Conservation (phyloP, 2,797 vertebrate genomes). For the Pelodytes ibericus region DNA sequence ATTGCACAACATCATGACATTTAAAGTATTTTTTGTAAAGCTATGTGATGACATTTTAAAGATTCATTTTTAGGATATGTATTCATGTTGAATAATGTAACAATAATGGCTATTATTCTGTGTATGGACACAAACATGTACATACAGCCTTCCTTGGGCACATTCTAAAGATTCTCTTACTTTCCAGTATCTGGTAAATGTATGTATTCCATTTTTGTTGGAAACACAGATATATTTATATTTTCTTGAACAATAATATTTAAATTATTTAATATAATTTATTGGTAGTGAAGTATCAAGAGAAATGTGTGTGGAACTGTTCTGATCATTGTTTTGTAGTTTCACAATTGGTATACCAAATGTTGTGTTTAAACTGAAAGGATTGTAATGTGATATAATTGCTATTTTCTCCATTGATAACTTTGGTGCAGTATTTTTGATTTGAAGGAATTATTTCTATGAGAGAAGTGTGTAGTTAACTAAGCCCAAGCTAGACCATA, state of each 20-base stretch:
- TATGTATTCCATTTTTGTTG: slow-evolving; percentile 43
- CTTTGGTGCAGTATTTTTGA: too few relatives aligned
- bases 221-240: slow-evolving; percentile 45
- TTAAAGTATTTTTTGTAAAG: not conserved
- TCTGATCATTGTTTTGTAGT: not conserved
- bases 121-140: not conserved
- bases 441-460: too few relatives aligned
- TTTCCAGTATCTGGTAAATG: slow-evolving; percentile 49
- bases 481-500: too few relatives aligned
- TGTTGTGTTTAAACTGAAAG: too few relatives aligned
- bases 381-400: too few relatives aligned
- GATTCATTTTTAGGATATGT: not conserved
- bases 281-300: slow-evolving; percentile 13
- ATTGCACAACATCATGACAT: too few relatives aligned
- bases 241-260: slow-evolving; percentile 35
- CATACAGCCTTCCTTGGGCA: too few relatives aligned
- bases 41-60: too few relatives aligned
- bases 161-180: not conserved
- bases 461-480: too few relatives aligned
- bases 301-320: not conserved
- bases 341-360: not conserved
- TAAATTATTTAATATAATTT: slow-evolving; percentile 52
- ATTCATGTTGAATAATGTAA: not conserved
- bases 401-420: too few relatives aligned
- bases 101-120: not conserved